phyloP scores from a whole-genome alignment of 2,797 vertebrate species.

The Acipenser ruthenus region DNA sequence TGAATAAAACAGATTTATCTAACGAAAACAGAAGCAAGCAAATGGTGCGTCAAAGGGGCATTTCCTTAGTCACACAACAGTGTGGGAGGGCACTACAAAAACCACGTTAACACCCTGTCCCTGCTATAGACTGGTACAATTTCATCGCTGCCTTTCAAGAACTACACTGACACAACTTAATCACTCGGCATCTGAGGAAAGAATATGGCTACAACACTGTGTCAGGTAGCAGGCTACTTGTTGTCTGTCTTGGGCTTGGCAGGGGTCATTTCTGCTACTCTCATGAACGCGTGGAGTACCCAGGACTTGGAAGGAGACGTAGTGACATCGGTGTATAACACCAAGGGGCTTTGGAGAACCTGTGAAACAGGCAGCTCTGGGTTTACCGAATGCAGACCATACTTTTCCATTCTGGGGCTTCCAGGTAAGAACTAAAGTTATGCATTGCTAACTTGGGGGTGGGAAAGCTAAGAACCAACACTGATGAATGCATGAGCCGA shows the following conservation, averaged over 20 bases:
- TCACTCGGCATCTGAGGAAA: too few species aligned
- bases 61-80: slow-evolving; percentile 6
- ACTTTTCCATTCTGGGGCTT: background rate
- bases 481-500: too few species aligned
- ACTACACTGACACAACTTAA: background rate
- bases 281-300: background rate
- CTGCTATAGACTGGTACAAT: background rate
- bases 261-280: background rate
- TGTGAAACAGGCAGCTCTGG: background rate
- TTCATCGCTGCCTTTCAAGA: background rate
- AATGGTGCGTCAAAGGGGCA: background rate
- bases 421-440: background rate
- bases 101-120: background rate
- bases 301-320: background rate
- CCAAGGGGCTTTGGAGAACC: background rate
- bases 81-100: background rate
- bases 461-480: too few species aligned
- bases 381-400: background rate
- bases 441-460: too few species aligned
- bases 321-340: background rate
- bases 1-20: background rate
- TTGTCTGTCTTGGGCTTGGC: background rate
- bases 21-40: background rate
- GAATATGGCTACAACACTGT: background rate
- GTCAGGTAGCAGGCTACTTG: background rate